Evolutionary conservation across 2,113 vertebrate species (phyloP), one percentile per base, ranked within the genome.

Genomic region (Tamias sibiricus): DNA sequence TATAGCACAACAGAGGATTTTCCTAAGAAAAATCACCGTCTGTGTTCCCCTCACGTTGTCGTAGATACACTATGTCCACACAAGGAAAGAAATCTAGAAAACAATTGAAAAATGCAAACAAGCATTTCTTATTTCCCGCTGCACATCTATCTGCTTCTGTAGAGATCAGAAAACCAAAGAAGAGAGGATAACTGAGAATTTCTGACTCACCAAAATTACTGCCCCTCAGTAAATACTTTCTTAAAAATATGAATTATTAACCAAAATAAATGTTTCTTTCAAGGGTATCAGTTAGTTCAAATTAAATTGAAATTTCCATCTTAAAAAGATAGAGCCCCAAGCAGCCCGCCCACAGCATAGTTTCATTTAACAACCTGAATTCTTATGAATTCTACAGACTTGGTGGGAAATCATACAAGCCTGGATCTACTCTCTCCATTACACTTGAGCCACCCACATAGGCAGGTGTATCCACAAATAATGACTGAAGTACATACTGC

Each of bases 1-100:
- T 81, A 24, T 40, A 95, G 7, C 62, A 47, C 6, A 92, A 71
- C 44, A 40, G 12, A 62, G 14, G 6, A 20, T 42, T 72, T 30
- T 28, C 35, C 42, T 54, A 28, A 66, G 72, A 95, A 69, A 95
- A 94, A 84, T 83, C n/a, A n/a, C 12, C 52, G 94, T 91, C 28
- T 30, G 24, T 12, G 8, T 69, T 64, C 24, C n/a, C 13, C 37
- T 76, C 37, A 49, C 24, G 83, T 92, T 76, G 28, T 90, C 2
- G 71, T 37, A 0, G 26, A 62, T 20, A n/a, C 22, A 52, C 35
- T 54, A 3, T 68, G 26, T 83, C n/a, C 30, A 90, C 16, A 49
- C 8, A 76, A 52, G 35, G 22, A 71, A 83, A 94, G n/a, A 19
- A 30, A 92, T 76, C 54, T 81, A 44, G 7, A 95, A 20, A 26